A percentile compares a stretch with the other conserved stretches of the same genome.
phyloP scores from a whole-genome alignment of 2,888 invertebrate genomes.

The Leucophenga maculata region DNA sequence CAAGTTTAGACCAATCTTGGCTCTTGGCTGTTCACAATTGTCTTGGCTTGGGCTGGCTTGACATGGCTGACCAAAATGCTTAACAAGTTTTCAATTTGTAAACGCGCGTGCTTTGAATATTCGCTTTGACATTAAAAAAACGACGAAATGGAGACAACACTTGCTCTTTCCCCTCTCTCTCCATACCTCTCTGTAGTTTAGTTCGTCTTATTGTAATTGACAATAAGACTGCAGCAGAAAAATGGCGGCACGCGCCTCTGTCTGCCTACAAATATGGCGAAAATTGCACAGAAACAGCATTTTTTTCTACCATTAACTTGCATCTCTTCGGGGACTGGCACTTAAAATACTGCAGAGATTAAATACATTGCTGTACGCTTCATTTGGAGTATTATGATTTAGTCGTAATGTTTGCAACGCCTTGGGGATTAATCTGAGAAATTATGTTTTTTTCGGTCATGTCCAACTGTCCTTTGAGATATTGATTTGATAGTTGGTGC shows the following conservation, averaged over 20 bases:
- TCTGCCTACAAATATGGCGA: conserved; percentile 51
- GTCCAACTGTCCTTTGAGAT: too few species aligned
- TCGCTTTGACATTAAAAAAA: conserved; percentile 28
- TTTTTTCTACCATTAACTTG: conserved; percentile 9
- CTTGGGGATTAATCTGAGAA: too few species aligned
- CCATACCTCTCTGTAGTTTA: too few species aligned
- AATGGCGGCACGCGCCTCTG: conserved; percentile 49
- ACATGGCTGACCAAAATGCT: conserved; percentile 39
- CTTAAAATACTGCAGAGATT: not conserved
- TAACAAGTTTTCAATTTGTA: conserved; percentile 66
- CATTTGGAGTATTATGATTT: too few species aligned
- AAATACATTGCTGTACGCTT: not conserved
- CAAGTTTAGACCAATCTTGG: conserved; percentile 19
- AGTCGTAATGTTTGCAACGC: too few species aligned
- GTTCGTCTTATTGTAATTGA: not conserved
- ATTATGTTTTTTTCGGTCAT: too few species aligned
- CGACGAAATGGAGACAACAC: not conserved
- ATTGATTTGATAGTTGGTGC: too few species aligned
- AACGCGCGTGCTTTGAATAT: conserved; percentile 65
- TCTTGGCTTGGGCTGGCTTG: not conserved
- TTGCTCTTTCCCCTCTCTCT: not conserved
- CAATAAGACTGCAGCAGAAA: not conserved
- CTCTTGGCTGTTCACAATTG: not conserved
- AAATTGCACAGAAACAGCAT: conserved; percentile 17
- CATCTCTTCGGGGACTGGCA: conserved; percentile 15